Percentiles rank a stretch among this genome's conserved stretches.
These are phyloP conservation scores for Paelopatides confundens DNA, from an alignment of 53 echinoderm and acorn worm genomes.

Conservation along the genomic window DNA sequence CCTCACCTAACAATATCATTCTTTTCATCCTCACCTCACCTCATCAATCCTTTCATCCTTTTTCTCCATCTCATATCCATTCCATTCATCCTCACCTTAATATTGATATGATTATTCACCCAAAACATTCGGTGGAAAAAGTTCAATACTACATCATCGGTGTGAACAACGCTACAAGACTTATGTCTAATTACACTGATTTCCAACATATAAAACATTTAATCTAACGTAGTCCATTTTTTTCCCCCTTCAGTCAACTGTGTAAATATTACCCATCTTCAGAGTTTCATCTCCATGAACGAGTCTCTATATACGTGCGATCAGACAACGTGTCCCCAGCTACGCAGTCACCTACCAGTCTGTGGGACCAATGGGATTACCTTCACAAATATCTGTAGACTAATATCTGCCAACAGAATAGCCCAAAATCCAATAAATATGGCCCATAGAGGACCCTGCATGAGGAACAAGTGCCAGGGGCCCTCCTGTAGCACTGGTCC, in stretches of 20 bases:
- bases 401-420: conserved; percentile 7
- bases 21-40: no score
- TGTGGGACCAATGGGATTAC: conserved; percentile 41
- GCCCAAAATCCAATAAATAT: conserved; percentile 3
- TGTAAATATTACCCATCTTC: background rate
- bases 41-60: no score
- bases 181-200: no score
- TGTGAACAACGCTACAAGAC: no score
- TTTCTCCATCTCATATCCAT: no score
- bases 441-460: conserved; percentile 58
- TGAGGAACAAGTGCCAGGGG: background rate
- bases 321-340: background rate
- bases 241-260: background rate
- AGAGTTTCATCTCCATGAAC: background rate
- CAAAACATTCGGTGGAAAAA: no score
- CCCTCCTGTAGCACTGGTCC: background rate
- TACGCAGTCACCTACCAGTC: background rate
- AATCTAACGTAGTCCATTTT: no score
- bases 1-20: no score
- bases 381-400: background rate
- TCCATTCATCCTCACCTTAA: no score
- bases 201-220: no score
- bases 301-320: background rate
- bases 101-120: no score
- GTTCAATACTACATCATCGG: no score